Percentiles rank a stretch among this genome's conserved stretches.
Evolutionary conservation across 2,113 vertebrate species (phyloP).

Genomic region (Serranochromis macrocephalus): DNA sequence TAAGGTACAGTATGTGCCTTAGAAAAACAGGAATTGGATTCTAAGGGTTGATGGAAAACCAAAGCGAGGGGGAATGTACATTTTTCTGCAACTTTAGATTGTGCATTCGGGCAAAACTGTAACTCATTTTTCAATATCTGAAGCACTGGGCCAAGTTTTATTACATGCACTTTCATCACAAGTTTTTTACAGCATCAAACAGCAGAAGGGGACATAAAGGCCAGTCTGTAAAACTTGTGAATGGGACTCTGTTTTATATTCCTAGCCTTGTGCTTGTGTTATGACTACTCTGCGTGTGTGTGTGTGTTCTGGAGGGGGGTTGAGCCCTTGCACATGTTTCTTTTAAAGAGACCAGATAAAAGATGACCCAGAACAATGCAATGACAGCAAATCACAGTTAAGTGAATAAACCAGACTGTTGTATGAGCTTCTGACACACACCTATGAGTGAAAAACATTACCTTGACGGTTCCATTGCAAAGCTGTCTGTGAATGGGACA

Average conservation of each 20-base stretch:
- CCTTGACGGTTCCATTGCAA: background rate
- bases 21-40: background rate
- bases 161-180: background rate
- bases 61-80: background rate
- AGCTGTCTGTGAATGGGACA: background rate
- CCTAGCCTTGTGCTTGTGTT: background rate
- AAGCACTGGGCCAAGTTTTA: background rate
- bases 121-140: background rate
- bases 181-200: background rate
- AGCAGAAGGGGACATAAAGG: background rate
- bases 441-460: background rate
- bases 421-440: background rate
- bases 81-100: background rate
- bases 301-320: background rate
- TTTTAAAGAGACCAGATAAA: background rate
- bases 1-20: background rate
- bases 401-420: background rate
- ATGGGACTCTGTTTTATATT: background rate
- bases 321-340: background rate
- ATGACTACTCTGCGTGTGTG: background rate
- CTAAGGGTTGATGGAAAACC: background rate
- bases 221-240: background rate
- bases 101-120: background rate
- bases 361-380: background rate
- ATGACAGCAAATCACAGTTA: background rate